A percentile compares a stretch with the other conserved stretches of the same genome.
phyloP scores from a whole-genome alignment of 2,113 vertebrate species.

The Sigmodon hispidus region DNA sequence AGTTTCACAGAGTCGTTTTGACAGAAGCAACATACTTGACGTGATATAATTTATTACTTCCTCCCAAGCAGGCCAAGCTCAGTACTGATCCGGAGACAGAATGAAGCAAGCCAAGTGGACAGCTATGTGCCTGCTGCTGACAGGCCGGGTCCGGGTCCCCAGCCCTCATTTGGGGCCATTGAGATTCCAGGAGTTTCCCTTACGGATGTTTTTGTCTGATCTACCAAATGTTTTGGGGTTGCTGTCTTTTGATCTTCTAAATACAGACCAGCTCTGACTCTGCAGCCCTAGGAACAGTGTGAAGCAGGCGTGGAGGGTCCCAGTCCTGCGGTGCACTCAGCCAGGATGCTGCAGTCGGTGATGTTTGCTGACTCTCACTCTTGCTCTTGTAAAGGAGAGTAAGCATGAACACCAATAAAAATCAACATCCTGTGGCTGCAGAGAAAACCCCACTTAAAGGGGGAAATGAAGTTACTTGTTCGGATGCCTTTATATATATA shows the following conservation, averaged over 20 bases:
- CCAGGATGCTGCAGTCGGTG: no score
- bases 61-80: slow-evolving; percentile 41
- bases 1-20: slow-evolving; percentile 58
- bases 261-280: background rate
- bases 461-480: background rate
- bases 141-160: slow-evolving; percentile 34
- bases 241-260: background rate
- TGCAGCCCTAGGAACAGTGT: background rate
- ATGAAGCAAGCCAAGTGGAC: slow-evolving; percentile 12
- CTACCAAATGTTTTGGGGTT: background rate
- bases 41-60: slow-evolving; percentile 77
- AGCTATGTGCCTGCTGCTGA: background rate
- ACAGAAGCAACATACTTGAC: slow-evolving; percentile 71
- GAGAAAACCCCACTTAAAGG: background rate
- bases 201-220: background rate
- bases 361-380: background rate
- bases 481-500: no score
- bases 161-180: background rate
- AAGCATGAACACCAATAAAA: background rate
- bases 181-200: background rate
- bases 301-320: background rate
- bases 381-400: background rate
- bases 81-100: slow-evolving; percentile 32
- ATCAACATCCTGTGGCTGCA: background rate
- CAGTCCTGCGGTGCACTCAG: background rate